These are phyloP conservation scores for Vanessa cardui DNA, from an alignment of 2,888 invertebrate species.

Conservation along the genomic window DNA sequence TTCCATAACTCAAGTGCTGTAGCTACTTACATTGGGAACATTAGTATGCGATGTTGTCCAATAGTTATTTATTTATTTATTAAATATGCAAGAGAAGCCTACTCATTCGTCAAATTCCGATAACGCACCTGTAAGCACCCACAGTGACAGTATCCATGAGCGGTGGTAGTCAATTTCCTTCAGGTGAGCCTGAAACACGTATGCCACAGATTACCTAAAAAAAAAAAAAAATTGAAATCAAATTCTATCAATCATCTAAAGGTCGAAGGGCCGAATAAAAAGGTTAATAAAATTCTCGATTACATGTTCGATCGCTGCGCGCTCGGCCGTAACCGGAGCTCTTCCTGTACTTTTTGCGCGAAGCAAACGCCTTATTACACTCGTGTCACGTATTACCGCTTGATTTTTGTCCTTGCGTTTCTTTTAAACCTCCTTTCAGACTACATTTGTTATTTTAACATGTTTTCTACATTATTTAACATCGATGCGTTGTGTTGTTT, in stretches of 20 bases:
- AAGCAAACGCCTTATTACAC: conserved; percentile 26
- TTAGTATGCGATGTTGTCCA: no score
- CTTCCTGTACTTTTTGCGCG: conserved; percentile 64
- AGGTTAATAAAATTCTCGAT: conserved; percentile 63
- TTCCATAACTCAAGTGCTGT: no score
- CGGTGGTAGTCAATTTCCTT: neutral
- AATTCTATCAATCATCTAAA: conserved; percentile 54
- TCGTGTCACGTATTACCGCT: conserved; percentile 35
- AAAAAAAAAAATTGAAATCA: conserved; percentile 28
- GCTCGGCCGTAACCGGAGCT: conserved; percentile 55
- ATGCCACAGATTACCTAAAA: no score
- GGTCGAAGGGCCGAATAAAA: conserved; percentile 64
- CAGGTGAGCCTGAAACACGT: no score
- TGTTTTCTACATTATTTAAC: neutral
- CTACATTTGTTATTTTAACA: neutral
- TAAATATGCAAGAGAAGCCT: no score
- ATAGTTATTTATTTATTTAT: no score
- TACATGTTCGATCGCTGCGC: conserved; percentile 64
- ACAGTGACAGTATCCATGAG: no score
- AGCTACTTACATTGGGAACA: no score
- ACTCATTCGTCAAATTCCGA: no score
- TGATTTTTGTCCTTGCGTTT: conserved; percentile 29
- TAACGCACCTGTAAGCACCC: no score
- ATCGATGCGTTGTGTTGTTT: neutral
- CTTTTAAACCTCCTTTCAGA: conserved; percentile 8